A percentile compares a stretch with the other conserved stretches of the same genome.
These are phyloP conservation scores for Mimumesa dahlbomi DNA, from an alignment of 2,888 invertebrate genomes.

Conservation along the genomic window DNA sequence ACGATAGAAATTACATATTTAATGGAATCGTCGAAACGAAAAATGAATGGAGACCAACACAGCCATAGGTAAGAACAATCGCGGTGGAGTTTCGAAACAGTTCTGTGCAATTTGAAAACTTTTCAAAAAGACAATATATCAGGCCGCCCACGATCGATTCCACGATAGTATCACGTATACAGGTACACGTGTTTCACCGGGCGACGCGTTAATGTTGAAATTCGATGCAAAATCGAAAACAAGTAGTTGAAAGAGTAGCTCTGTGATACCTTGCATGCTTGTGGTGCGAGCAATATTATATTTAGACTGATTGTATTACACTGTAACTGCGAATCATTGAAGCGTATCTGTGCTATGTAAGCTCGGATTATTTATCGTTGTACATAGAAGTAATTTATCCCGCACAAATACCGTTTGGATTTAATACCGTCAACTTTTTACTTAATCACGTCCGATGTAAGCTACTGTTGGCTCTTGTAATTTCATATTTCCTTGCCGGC, in stretches of 20 bases:
- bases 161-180: neutral
- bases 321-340: conserved; percentile 22
- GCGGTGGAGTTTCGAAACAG: no score
- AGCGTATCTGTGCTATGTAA: conserved; percentile 13
- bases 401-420: conserved; percentile 17
- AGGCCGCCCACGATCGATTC: no score
- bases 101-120: no score
- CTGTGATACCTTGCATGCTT: conserved; percentile 18
- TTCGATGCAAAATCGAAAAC: conserved; percentile 23
- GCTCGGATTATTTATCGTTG: conserved; percentile 32
- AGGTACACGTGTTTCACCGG: neutral
- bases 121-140: no score
- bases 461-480: neutral
- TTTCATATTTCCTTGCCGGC: neutral
- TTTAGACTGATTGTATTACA: conserved; percentile 34
- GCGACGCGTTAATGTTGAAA: conserved; percentile 12
- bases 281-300: conserved; percentile 21
- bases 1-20: no score
- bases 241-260: conserved; percentile 28
- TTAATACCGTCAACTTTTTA: conserved; percentile 30
- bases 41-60: no score
- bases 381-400: conserved; percentile 12
- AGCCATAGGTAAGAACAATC: no score
- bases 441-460: conserved; percentile 19
- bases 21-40: no score